Evolutionary conservation across 1,140 invertebrate species (phyloP).

Genomic region (Nasonia giraulti): DNA sequence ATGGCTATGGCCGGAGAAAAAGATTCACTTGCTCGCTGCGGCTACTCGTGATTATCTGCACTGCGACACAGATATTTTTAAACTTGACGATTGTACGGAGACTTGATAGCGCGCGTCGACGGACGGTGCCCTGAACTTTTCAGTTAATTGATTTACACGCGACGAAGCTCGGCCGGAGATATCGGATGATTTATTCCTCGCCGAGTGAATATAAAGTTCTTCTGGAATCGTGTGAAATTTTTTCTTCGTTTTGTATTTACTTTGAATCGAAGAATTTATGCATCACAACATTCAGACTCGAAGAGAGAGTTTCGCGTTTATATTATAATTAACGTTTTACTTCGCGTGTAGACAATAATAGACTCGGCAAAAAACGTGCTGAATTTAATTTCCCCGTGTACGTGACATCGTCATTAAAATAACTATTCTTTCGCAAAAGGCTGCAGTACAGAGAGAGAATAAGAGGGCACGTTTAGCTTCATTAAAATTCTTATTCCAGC

Average conservation of each 20-base stretch:
- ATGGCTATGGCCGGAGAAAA: background rate
- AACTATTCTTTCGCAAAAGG: background rate
- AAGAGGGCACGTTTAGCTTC: background rate
- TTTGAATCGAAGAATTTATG: background rate
- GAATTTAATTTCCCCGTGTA: background rate
- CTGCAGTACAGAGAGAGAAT: too few relatives aligned
- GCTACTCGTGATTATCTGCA: constrained; percentile 2
- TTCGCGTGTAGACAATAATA: too few relatives aligned
- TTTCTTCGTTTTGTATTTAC: background rate
- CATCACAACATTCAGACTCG: too few relatives aligned
- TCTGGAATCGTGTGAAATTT: background rate
- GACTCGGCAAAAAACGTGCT: background rate
- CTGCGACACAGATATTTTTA: constrained; percentile 43
- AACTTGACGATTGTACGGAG: constrained; percentile 28
- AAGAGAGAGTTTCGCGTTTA: too few relatives aligned
- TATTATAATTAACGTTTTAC: too few relatives aligned
- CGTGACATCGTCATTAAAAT: background rate
- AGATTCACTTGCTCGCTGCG: constrained; percentile 36
- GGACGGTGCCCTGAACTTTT: constrained; percentile 39
- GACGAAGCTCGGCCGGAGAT: constrained; percentile 24
- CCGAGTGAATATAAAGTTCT: background rate
- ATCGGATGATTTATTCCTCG: constrained; percentile 28
- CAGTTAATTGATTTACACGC: constrained; percentile 49
- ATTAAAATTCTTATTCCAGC: constrained; percentile 31
- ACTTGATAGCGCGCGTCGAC: constrained; percentile 24